These are phyloP conservation scores for Pteronotus mesoamericanus DNA, from an alignment of 2,797 vertebrate genomes.

Conservation along the genomic window DNA sequence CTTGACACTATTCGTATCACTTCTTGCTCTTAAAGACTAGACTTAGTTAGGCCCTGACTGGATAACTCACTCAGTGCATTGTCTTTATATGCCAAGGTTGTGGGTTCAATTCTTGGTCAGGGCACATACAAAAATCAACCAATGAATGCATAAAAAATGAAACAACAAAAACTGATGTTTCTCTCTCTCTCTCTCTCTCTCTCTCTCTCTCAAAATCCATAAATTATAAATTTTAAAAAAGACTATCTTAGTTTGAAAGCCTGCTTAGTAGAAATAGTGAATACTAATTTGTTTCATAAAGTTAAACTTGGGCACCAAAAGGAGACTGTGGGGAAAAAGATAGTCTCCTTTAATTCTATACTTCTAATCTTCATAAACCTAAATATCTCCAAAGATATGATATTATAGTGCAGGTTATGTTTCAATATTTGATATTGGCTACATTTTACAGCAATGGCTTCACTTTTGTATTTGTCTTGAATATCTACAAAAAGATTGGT, in stretches of 20 bases:
- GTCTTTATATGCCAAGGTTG: too few relatives aligned
- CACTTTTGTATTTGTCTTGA: constrained; percentile 16
- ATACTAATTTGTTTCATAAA: constrained; percentile 16
- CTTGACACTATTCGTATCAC: background rate
- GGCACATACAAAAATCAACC: too few relatives aligned
- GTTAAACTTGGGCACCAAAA: background rate
- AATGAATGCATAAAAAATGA: too few relatives aligned
- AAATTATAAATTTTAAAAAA: too few relatives aligned
- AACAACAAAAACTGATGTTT: too few relatives aligned
- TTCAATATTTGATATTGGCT: background rate
- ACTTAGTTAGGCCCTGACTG: background rate
- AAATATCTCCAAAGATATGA: background rate
- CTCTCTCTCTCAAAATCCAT: too few relatives aligned
- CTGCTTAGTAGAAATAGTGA: background rate
- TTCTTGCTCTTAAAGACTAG: background rate
- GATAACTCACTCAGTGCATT: too few relatives aligned
- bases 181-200: too few relatives aligned
- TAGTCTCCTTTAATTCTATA: background rate
- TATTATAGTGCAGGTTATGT: background rate
- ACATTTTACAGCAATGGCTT: background rate
- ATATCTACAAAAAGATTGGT: background rate
- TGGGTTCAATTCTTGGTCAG: too few relatives aligned
- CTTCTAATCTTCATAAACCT: background rate
- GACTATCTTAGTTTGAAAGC: background rate
- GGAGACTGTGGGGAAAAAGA: background rate